Evolutionary conservation across 2,888 invertebrate genomes (phyloP), one percentile per base, ranked within the genome.

Genomic region (Sceliomorpha sp.): DNA sequence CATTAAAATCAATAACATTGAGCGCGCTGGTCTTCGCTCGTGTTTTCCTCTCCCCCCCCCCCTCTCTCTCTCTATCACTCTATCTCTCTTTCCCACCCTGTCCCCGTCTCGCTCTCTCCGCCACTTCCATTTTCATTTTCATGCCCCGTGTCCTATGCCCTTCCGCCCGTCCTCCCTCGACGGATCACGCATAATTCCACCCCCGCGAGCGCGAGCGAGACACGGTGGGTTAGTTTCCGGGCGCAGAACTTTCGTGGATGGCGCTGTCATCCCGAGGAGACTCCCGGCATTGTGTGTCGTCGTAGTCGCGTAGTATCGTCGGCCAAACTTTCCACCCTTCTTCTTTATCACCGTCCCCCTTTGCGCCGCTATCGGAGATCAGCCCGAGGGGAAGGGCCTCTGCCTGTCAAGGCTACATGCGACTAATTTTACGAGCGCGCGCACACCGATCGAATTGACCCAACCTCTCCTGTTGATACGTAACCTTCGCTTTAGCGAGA

Each of bases 1-100:
- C 84, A 85, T 85, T 84, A 82, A 82, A 85, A 85, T 85, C 85
- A 81, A 85, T 84, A 84, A 82, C 79, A 79, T 67, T 68, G 70
- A 13, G 59, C 63, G 72, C 62, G 45, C 73, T 42, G 51, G 31
- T 31, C 31, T n/a, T n/a, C 9, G 10, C 6, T 10, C 5, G 20
- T 20, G 31, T 31, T 31, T 31, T 10, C 36, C 64, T 26, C 40
- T 39, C 40, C 50, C 64, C 37, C n/a, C n/a, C n/a, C n/a, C n/a
- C n/a, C n/a, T n/a, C n/a, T n/a, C n/a, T n/a, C n/a, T n/a, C n/a
- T n/a, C n/a, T n/a, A n/a, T 39, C 44, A 44, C 36, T 55, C 42
- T 60, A 37, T 68, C 55, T 55, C 60, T 40, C 39, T 42, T 39
- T 42, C 31, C 45, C 29, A 53, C 44, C 37, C n/a, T n/a, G n/a